Evolutionary conservation across 2,797 vertebrate species (phyloP), one percentile per base, ranked within the genome.

Genomic region (Lepilemur ruficaudatus): DNA sequence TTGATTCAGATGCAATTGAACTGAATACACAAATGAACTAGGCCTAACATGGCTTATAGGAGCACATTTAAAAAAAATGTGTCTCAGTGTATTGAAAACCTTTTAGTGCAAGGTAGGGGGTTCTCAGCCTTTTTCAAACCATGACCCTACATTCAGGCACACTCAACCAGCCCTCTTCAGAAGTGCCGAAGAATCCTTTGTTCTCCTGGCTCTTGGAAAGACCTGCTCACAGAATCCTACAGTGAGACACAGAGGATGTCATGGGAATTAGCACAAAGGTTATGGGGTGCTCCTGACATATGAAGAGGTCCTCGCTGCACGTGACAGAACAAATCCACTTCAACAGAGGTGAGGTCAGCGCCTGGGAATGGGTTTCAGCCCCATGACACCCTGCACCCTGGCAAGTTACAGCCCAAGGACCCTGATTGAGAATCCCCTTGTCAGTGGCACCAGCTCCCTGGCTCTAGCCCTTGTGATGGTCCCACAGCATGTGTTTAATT

Each of bases 201-300:
- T 97, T 97, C 96, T 97, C 91, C 4, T 72, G 82, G 85, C 65
- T 95, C 94, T 70, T 97, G 76, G 43, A 93, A 96, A 97, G 97
- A 96, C 94, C 96, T 97, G 95, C 75, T 97, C 96, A 86, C 95
- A 89, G 93, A 94, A 94, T 96, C 97, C 96, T 97, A 97, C 95
- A 88, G 97, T 14, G 97, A 96, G 95, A 97, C 97, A 97, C 96
- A 96, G 97, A 89, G 52, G 85, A 95, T 97, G 97, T 97, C 98
- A 97, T 98, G 98, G 97, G 98, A 97, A 98, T 97, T 97, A 97
- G 96, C 94, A 73, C 97, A 97, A 79, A 97, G 97, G 98, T 97
- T 96, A 96, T 96, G 72, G 95, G 96, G 97, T 96, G 94, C 95
- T 93, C 92, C 92, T 87, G 96, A 93, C 94, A 91, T 92, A 89